Conservation (phyloP, 2,888 invertebrate species). For the Tribolium freemani region DNA sequence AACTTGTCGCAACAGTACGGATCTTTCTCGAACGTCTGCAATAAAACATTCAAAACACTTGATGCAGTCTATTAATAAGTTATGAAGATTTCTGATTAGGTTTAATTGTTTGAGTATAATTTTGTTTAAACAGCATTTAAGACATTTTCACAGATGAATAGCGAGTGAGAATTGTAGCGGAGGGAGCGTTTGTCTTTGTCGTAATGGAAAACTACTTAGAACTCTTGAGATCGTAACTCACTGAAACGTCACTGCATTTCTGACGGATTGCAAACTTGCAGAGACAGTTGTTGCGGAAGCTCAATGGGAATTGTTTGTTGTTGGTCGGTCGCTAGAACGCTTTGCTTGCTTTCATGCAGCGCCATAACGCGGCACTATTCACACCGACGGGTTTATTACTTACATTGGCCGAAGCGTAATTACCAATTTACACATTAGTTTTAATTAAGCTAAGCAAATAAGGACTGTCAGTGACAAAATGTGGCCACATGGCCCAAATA, state of each 20-base stretch:
- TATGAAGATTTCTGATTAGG: conserved; percentile 8
- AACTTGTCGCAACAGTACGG: conserved; percentile 39
- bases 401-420: conserved; percentile 10
- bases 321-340: conserved; percentile 25
- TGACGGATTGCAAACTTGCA: conserved; percentile 43
- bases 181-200: conserved; percentile 29
- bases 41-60: background rate
- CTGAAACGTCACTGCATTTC: conserved; percentile 40
- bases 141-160: conserved; percentile 17
- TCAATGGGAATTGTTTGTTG: conserved; percentile 42
- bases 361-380: conserved; percentile 6
- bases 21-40: conserved; percentile 26
- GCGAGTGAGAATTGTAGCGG: conserved; percentile 7
- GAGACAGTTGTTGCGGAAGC: conserved; percentile 41
- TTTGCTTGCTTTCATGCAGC: conserved; percentile 36
- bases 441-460: background rate
- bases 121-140: conserved; percentile 30
- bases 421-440: conserved; percentile 15
- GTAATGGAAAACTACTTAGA: conserved; percentile 40
- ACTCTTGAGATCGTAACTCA: conserved; percentile 40
- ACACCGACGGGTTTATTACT: conserved; percentile 12
- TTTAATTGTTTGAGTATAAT: conserved; percentile 13
- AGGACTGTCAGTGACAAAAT: background rate
- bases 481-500: no score
- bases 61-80: conserved; percentile 5